Evolutionary conservation across 2,888 invertebrate genomes (phyloP).

Genomic region (Chrysolina oricalcia): DNA sequence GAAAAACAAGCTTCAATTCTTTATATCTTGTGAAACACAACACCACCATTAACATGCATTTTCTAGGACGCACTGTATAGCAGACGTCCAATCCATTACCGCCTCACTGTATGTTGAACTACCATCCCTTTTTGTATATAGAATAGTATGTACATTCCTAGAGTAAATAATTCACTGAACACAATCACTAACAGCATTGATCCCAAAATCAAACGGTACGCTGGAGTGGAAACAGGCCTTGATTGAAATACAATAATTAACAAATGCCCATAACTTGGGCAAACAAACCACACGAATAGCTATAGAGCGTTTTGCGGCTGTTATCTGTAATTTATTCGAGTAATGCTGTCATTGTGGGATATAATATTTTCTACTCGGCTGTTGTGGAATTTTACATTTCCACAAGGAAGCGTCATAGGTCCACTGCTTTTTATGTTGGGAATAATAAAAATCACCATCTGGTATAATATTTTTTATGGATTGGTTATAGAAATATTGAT

Average conservation of each 20-base stretch:
- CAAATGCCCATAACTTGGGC: constrained; percentile 31
- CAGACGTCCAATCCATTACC: not conserved
- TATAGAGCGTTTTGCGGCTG: not conserved
- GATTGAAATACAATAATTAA: constrained; percentile 47
- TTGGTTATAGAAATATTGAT: too few species aligned
- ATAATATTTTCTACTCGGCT: too few species aligned
- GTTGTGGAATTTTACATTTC: too few species aligned
- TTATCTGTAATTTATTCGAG: not conserved
- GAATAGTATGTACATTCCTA: not conserved
- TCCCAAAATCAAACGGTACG: constrained; percentile 41
- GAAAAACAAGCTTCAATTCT: too few species aligned
- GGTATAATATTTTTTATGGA: too few species aligned
- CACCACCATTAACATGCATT: not conserved
- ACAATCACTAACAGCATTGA: constrained; percentile 36
- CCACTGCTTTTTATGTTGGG: too few species aligned
- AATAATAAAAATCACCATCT: too few species aligned
- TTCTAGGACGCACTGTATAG: not conserved
- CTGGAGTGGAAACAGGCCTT: constrained; percentile 37
- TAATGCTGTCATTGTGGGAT: too few species aligned
- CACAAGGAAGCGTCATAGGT: too few species aligned
- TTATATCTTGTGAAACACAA: not conserved
- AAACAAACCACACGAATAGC: constrained; percentile 5
- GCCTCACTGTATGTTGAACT: not conserved
- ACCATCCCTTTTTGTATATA: not conserved
- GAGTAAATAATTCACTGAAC: constrained; percentile 36